A percentile compares a stretch with the other conserved stretches of the same genome.
These are phyloP conservation scores for Pao palembangensis DNA, from an alignment of 2,113 vertebrate species.

Conservation along the genomic window DNA sequence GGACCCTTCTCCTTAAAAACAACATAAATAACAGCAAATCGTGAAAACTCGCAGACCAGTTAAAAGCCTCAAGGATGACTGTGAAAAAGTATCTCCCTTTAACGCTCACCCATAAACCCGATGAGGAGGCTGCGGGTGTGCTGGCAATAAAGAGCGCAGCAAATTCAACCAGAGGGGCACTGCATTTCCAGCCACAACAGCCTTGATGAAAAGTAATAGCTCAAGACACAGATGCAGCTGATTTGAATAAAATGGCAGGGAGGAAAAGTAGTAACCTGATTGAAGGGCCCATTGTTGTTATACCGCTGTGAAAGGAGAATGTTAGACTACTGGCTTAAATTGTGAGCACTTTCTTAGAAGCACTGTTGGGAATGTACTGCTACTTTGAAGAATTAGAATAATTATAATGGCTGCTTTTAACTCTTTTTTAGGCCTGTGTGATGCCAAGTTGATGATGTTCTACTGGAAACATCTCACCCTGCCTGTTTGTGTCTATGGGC, in stretches of 20 bases:
- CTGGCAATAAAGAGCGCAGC: constrained; percentile 12
- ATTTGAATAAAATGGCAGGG: constrained; percentile 22
- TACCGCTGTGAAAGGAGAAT: neutral
- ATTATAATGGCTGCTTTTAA: too few relatives aligned
- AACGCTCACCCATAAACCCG: constrained; percentile 25
- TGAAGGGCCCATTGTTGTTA: constrained; percentile 10
- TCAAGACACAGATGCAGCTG: constrained; percentile 24
- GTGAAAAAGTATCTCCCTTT: constrained; percentile 31
- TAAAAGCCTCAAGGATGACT: constrained; percentile 20
- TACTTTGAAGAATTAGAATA: neutral
- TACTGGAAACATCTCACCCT: too few relatives aligned
- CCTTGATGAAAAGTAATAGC: constrained; percentile 24
- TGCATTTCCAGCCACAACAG: constrained; percentile 16
- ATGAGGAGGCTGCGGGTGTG: constrained; percentile 24
- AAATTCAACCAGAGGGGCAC: neutral
- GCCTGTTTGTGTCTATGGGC: too few relatives aligned
- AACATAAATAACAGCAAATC: constrained; percentile 16
- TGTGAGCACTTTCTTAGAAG: neutral
- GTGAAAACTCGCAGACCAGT: constrained; percentile 34
- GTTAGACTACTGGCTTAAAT: neutral
- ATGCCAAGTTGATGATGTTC: too few relatives aligned
- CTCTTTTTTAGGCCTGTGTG: too few relatives aligned
- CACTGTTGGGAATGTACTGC: too few relatives aligned
- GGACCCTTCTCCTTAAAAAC: constrained; percentile 35
- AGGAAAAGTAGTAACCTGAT: constrained; percentile 2